Base-by-base conservation (phyloP, 2,888 invertebrate genomes). In the Agrochola macilenta region DNA sequence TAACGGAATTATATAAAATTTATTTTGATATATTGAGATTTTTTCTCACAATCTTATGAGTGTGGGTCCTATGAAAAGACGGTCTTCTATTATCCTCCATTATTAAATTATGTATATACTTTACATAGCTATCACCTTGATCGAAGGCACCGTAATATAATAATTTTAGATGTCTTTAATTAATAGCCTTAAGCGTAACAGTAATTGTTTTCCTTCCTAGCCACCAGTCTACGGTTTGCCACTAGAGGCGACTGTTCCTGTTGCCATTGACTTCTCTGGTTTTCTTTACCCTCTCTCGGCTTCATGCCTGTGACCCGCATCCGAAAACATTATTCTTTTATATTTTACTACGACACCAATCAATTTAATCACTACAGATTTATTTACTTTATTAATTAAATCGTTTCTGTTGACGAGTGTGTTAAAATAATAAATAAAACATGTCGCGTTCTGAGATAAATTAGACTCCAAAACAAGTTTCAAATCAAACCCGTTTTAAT, bases 1-100 rank as follows among this genome's bases (percentile, higher is more conserved):
- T 63, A 63, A 70, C 12, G 46, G 61, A 72, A 49, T 43, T 39
- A 52, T 73, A 68, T 60, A 58, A 52, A 58, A 64, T 75, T 78
- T 81, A 75, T 84, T 84, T 84, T 84, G 64, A 58, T 75, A 78
- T 65, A 63, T 66, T 60, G 69, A 73, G 1, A 57, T 66, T 77
- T 81, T 73, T 79, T 72, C 57, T 57, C 58, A 76, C 65, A 73
- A 39, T 66, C n/a, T 69, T 61, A 61, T 54, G 46, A 76, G 63
- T 58, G 20, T 72, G 71, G 65, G 69, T 83, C 74, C 35, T 84
- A 26, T 43, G 65, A 64, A 61, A 61, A 43, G 14, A 68, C 30
- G 30, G 61, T 80, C 23, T 65, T 68, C 8, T 60, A 60, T 35
- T 14, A 35, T 43, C 11, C 52, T 69, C n/a, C 46, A 63, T 69